Base-by-base conservation (phyloP, 2,888 invertebrate species). In the Mesodorylaimus sp. region DNA sequence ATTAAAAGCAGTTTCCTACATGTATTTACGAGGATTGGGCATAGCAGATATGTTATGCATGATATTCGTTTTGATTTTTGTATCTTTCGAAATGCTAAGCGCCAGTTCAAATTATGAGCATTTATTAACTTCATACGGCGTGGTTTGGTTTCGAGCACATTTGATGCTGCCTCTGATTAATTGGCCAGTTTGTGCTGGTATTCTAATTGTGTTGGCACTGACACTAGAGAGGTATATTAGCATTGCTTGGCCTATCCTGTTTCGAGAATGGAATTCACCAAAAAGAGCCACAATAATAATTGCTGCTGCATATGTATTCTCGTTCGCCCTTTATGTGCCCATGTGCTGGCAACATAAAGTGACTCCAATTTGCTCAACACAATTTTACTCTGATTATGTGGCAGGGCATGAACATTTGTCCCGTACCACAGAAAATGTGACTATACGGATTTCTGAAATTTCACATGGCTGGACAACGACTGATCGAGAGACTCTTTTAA, bases 11-110 rank as follows among this genome's bases (percentile, higher is more conserved):
- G 47, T 42, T n/a, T 38, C 51, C 50, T 60, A 52, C 47, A 49
- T 50, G 46, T 58, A 58, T 49, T 51, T 57, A 10, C 45, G 59
- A n/a, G 58, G 54, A 1, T 45, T 60, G 48, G 60, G 60, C 16
- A 52, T 60, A 3, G 61, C 65, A 5, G 65, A 65, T 47, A 54
- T 65, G n/a, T 47, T 61, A 1, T 65, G 65, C 52, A 65, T 65
- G 65, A 51, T 65, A 10, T 63, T 61, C 48, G 62, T 62, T 5
- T 49, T 65, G 13, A 51, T 58, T 21, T 65, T 66, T 52, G 59
- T 58, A 24, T 54, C 56, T 2, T 55, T 57, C 10, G 61, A 64
- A 46, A 57, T 61, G 45, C 52, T 61, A 1, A n/a, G n/a, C n/a
- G n/a, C n/a, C n/a, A n/a, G n/a, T n/a, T n/a, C n/a, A n/a, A n/a